phyloP scores from a whole-genome alignment of 2,888 invertebrate species.

The Cosmia pyralina region DNA sequence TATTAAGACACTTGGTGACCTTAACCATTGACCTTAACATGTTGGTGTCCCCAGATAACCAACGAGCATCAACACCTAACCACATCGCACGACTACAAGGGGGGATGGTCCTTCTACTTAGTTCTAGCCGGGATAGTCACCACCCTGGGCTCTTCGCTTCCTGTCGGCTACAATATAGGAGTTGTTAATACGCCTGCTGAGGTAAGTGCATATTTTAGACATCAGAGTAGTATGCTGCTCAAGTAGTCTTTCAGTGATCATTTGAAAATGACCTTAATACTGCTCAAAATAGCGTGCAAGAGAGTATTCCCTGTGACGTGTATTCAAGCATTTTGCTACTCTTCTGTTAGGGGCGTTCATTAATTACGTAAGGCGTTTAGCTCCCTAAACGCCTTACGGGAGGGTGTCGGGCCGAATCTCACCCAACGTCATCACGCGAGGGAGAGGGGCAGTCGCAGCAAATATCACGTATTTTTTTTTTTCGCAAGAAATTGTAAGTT shows the following conservation, averaged over 20 bases:
- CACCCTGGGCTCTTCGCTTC: constrained; percentile 94
- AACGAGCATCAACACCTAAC: constrained; percentile 84
- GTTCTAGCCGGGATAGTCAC: constrained; percentile 92
- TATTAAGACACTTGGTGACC: not conserved
- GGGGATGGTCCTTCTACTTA: constrained; percentile 92
- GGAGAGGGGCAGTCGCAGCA: too few species aligned
- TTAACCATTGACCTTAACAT: constrained; percentile 2
- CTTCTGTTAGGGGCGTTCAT: too few species aligned
- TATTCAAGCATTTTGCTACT: not conserved
- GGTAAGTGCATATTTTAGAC: constrained; percentile 86
- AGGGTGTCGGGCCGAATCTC: too few species aligned
- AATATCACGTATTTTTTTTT: too few species aligned
- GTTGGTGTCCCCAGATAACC: constrained; percentile 74
- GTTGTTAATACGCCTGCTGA: constrained; percentile 95
- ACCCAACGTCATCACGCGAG: too few species aligned
- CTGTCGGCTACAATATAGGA: constrained; percentile 96
- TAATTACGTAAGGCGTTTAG: too few species aligned
- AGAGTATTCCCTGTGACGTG: not conserved
- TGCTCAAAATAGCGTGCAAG: not conserved
- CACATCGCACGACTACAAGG: constrained; percentile 76
- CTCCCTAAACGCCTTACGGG: too few species aligned
- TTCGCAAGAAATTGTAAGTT: too few species aligned
- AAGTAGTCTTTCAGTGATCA: not conserved
- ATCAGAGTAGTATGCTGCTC: not conserved
- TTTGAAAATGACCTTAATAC: not conserved